A percentile compares a stretch with the other conserved stretches of the same genome.
phyloP scores from a whole-genome alignment of 1,140 invertebrate species.

The Dryas iulia region DNA sequence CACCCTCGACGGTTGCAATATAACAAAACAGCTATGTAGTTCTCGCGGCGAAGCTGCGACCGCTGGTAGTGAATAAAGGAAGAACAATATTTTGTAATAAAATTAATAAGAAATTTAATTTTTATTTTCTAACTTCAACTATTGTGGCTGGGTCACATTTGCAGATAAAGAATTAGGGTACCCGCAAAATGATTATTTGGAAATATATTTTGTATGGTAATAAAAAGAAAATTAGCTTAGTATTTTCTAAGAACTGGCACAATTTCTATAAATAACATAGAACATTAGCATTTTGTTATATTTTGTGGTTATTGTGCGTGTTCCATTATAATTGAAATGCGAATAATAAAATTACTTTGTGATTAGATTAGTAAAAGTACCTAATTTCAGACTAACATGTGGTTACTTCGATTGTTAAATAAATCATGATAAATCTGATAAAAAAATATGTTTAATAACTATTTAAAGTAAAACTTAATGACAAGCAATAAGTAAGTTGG shows the following conservation, averaged over 20 bases:
- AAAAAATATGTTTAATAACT: no score
- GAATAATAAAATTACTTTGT: conserved; percentile 19
- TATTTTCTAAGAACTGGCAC: conserved; percentile 18
- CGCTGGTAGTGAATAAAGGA: no score
- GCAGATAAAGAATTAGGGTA: not conserved
- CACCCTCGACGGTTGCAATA: no score
- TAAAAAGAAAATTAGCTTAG: conserved; percentile 2
- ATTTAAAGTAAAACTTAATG: no score
- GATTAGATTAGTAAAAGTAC: conserved; percentile 1
- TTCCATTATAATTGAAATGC: conserved; percentile 20
- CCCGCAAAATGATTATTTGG: not conserved
- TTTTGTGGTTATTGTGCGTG: conserved; percentile 35
- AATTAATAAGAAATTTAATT: no score
- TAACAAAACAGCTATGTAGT: no score
- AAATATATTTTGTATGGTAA: not conserved
- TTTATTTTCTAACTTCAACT: not conserved
- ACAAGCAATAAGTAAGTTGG: no score
- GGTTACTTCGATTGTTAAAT: not conserved
- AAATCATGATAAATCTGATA: not conserved
- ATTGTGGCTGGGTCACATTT: not conserved
- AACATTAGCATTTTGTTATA: conserved; percentile 30
- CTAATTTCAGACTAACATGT: conserved; percentile 1
- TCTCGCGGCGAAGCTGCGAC: no score
- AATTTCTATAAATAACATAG: conserved; percentile 19
- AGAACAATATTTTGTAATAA: no score